These are phyloP conservation scores for Galago senegalensis DNA, from an alignment of 2,797 vertebrate genomes.

Conservation along the genomic window DNA sequence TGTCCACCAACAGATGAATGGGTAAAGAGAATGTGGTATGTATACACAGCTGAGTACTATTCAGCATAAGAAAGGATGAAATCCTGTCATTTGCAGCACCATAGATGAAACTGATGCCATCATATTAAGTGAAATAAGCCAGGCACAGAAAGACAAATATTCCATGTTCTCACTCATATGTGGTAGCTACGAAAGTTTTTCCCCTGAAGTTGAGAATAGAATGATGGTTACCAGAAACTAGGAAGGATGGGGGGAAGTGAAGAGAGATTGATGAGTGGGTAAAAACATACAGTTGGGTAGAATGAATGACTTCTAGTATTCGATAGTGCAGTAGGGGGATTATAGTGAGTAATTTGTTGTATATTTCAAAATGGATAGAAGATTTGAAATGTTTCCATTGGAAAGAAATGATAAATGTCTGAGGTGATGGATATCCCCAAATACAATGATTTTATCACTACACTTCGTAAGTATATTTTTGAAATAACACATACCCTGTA, in stretches of 20 bases:
- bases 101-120: neutral
- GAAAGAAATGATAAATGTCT: neutral
- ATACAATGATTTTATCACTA: neutral
- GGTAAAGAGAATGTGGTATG: neutral
- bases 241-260: neutral
- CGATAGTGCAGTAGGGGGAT: neutral
- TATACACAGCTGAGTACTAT: neutral
- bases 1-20: neutral
- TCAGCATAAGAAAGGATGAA: neutral
- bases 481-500: neutral
- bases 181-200: neutral
- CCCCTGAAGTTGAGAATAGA: neutral
- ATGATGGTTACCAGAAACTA: neutral
- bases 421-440: neutral
- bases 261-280: neutral
- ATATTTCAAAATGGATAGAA: neutral
- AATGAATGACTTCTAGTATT: neutral
- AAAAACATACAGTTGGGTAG: neutral
- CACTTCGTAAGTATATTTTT: neutral
- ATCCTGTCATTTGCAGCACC: neutral
- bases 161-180: neutral
- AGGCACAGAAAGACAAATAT: neutral
- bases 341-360: neutral
- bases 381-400: neutral
- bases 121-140: neutral